Evolutionary conservation across 2,888 invertebrate genomes (phyloP), one percentile per base, ranked within the genome.

Genomic region (Drosophila lutescens): DNA sequence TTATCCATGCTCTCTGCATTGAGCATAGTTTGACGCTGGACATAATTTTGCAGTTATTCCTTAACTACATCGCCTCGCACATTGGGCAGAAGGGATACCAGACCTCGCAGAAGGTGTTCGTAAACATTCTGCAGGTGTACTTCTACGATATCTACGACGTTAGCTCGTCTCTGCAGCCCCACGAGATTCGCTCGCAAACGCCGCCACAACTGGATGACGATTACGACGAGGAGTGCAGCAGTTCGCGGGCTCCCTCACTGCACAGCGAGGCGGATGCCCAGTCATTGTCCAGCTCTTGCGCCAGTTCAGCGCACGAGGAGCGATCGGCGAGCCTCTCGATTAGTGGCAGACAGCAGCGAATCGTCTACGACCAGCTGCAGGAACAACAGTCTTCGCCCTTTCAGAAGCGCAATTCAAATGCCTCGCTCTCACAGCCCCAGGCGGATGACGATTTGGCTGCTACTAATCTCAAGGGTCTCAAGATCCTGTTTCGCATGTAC

Each of bases 31-130:
- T 92, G 51, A 84, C 89, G 7, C 74, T 92, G 60, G 91, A 92
- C 30, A 85, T 89, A 17, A 78, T 92, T 68, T 87, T 93, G 7
- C 93, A 95, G 92, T 93, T 95, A 12, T 95, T 95, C 80, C 89
- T 95, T 62, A 95, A 95, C 69, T 95, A 94, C 87, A 91, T 95
- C 65, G 95, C 95, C 6, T 94, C 94, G n/a, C 93, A 94, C 78
- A 94, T 95, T 36, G 95, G 95, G 82, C 93, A 87, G 92, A 93
- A 89, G 88, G 93, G 86, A 86, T 93, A 90, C 89, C 92, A 79
- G 89, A 93, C 79, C 72, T 93, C 88, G 65, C 93, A 77, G 67
- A 91, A 90, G 75, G 93, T 94, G 0, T 91, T 94, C 47, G 93
- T 93, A 43, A 92, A 92, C 78, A 92, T 93, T 1, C 86, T 94